Evolutionary conservation across 92 coral and sea anemone species (phyloP).

Genomic region (Heteractis magnifica): DNA sequence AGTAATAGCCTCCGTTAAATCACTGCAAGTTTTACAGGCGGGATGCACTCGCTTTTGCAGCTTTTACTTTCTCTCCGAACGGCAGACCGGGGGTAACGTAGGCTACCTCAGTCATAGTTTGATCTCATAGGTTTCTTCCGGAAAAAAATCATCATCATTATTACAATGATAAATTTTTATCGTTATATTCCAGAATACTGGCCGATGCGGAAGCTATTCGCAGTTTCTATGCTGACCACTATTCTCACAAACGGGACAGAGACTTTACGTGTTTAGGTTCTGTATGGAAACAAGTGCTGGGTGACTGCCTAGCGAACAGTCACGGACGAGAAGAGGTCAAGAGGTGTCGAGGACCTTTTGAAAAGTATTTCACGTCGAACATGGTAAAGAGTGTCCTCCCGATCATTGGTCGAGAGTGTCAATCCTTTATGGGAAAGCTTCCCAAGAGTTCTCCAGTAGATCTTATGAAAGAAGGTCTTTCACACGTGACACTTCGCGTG

Average conservation of each 20-base stretch:
- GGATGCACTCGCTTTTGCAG: not conserved
- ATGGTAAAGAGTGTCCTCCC: constrained; percentile 50
- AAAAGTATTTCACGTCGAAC: constrained; percentile 74
- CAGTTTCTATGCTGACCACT: constrained; percentile 83
- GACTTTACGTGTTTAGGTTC: constrained; percentile 79
- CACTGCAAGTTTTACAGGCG: no score
- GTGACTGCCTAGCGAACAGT: constrained; percentile 83
- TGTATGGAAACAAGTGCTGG: constrained; percentile 65
- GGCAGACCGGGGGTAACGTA: no score
- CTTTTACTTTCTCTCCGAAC: no score
- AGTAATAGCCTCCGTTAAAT: no score
- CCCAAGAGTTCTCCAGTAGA: constrained; percentile 65
- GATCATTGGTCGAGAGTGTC: constrained; percentile 72
- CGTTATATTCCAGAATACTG: constrained; percentile 40
- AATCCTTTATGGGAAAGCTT: constrained; percentile 50
- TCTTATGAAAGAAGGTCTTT: constrained; percentile 56
- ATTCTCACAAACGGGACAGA: constrained; percentile 81
- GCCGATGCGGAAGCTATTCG: constrained; percentile 92
- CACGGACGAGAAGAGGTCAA: constrained; percentile 82
- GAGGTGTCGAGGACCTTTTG: constrained; percentile 96
- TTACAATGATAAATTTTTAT: no score
- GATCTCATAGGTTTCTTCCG: no score
- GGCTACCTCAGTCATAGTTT: no score
- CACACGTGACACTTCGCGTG: constrained; percentile 73
- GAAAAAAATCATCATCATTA: no score